These are phyloP conservation scores for Drosophila ustulata DNA, from an alignment of 2,888 invertebrate genomes.

Conservation along the genomic window DNA sequence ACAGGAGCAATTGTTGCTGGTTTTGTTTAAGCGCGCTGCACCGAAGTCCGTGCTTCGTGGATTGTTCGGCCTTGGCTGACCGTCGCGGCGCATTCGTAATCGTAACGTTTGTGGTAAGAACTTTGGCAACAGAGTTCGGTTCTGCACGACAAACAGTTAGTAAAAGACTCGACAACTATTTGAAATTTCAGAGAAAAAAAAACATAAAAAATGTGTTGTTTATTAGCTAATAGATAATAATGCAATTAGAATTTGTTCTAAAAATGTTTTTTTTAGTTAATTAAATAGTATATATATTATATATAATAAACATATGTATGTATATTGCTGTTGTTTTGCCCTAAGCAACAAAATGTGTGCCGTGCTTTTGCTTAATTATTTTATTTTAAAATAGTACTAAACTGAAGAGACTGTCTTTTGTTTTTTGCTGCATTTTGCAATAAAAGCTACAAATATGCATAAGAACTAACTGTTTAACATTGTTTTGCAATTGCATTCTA, in stretches of 20 bases:
- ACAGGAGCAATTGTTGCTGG: conserved; percentile 75
- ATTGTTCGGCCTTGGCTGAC: conserved; percentile 49
- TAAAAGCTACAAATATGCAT: conserved; percentile 58
- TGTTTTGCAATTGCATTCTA: conserved; percentile 44
- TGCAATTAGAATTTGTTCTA: conserved; percentile 73
- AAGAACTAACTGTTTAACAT: conserved; percentile 51
- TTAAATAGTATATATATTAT: conserved; percentile 38
- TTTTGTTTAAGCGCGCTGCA: conserved; percentile 69
- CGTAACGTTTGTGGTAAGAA: conserved; percentile 35
- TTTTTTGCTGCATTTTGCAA: conserved; percentile 46
- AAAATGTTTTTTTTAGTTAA: conserved; percentile 51
- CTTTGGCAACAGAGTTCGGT: conserved; percentile 17
- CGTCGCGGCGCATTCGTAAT: conserved; percentile 31
- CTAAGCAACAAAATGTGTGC: conserved; percentile 48
- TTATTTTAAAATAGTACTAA: conserved; percentile 45
- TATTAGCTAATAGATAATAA: conserved; percentile 70
- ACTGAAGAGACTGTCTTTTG: conserved; percentile 25
- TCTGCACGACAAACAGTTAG: background rate
- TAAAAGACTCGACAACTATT: background rate
- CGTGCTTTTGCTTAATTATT: conserved; percentile 24
- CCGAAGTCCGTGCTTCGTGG: conserved; percentile 60
- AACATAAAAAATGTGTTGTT: conserved; percentile 64
- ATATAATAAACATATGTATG: conserved; percentile 43
- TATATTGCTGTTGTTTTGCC: conserved; percentile 64
- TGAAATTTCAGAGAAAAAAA: conserved; percentile 51